Base-by-base conservation (phyloP, 1,140 invertebrate species). In the Archivesica marissinica region DNA sequence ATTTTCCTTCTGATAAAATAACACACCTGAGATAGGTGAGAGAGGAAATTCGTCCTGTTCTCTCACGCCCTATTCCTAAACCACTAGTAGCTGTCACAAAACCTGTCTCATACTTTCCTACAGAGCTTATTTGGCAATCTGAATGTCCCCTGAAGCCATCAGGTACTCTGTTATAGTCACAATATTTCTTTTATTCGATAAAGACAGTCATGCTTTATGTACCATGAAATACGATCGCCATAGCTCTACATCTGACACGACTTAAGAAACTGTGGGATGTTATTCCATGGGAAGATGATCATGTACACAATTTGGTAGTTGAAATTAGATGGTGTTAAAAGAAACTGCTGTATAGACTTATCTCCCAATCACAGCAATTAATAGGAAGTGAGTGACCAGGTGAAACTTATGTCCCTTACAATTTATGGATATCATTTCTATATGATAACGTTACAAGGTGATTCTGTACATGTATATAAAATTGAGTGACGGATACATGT, bases 121-220 rank as follows among this genome's bases (percentile, higher is more conserved):
- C 41, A 56, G 64, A 81, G 64, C 38, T 25, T 44, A 81, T 56
- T 64, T 20, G 30, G 30, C 50, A 20, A 54, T 20, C 68, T 28
- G 66, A 81, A 81, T 81, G 79, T 81, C 64, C 79, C 79, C 79
- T 81, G 79, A 72, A 81, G 78, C 39, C 35, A 81, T 25, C 38
- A 68, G 56, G 44, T 79, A 68, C 50, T 68, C 66, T 68, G 47
- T 61, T 39, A 56, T 35, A 50, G 68, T 64, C 79, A 81, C 47
- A 50, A 70, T 56, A 47, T 68, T 81, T 68, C 64, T 72, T 75
- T 59, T 83, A 47, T 75, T 72, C 54, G 44, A 33, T 54, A 59
- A 23, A 41, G 39, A 47, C 44, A 75, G 80, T 83, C 70, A 74
- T 75, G 80, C 80, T 83, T 83, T 74, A 44, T 59, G 47, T 83